Base-by-base conservation (phyloP, 2,888 invertebrate genomes). In the Eupelmus urozonus region DNA sequence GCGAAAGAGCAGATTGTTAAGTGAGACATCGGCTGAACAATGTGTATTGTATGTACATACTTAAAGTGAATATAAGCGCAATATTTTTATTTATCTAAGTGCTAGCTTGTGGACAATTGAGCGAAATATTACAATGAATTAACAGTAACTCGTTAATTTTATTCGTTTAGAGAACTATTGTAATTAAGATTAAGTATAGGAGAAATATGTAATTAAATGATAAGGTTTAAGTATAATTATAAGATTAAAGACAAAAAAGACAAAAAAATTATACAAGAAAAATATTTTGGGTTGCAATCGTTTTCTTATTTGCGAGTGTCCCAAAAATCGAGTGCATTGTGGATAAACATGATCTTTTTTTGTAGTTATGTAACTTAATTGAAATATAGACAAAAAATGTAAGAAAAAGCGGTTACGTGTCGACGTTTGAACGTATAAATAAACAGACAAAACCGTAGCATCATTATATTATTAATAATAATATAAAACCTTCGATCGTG, bases 41-140 rank as follows among this genome's bases (percentile, higher is more conserved):
- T 86, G 87, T 88, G 86, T 89, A 88, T 89, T 88, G 87, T 89
- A 87, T 89, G 89, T 89, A 89, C 82, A 89, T 89, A 89, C 81
- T 86, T 87, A 86, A 86, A 86, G 85, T 84, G 87, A 76, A 78
- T 78, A 78, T 78, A 80, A 75, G 80, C 80, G 80, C 80, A 80
- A 80, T 80, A 80, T 80, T 80, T 80, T 78, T 78, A 80, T 80
- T 80, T 77, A 77, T 74, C 70, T 66, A 80, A 77, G 80, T 74
- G 65, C 77, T 77, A 80, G 75, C 70, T 77, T 77, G 74, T 77
- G 74, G 74, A 77, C 70, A 42, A 55, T 71, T 66, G 62, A 75
- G 66, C 62, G 76, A 70, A 74, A 60, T 53, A 59, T 63, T 69
- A 25, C 18, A 67, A 49, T 42, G 25, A 51, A 67, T 75, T 71